Evolutionary conservation across 2,113 vertebrate genomes (phyloP), one percentile per base, ranked within the genome.

Genomic region (Apteryx mantelli): DNA sequence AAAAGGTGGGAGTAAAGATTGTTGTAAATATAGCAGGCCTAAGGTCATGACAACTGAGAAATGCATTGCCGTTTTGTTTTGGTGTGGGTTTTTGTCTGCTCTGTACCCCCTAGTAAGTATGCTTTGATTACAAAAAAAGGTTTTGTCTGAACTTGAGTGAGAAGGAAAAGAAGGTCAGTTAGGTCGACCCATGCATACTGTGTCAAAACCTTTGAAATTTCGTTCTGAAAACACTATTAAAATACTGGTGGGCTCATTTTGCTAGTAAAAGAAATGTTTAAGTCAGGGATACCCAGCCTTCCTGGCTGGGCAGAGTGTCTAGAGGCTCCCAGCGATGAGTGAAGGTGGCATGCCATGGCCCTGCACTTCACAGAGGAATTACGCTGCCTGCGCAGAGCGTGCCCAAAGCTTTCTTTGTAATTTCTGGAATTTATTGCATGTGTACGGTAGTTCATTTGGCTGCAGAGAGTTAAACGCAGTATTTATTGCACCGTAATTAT

Each of bases 191-290:
- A 11, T 60, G 7, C 10, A 6, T 83, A 24, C 40, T 79, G 48
- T 91, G 48, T 75, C 55, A 83, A 84, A 82, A 42, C 30, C 25
- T 88, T 86, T 81, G 68, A 48, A 86, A 64, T 77, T 26, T 36
- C n/a, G 4, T 44, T 36, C 4, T 58, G 78, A 64, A 90, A 75
- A 73, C 7, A 22, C 25, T 22, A 19, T 66, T 46, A 42, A 71
- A 60, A 2, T 2, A 44, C 18, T 78, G 32, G 60, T 64, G 88
- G 26, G 14, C n/a, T 17, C 75, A 2, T 38, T 83, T 93, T 92
- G 42, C 46, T 79, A 64, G 68, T 68, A 53, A 69, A 88, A 63
- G 53, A 42, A 73, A 15, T 2, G 13, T 40, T 85, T 60, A 42
- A 52, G 11, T 65, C 74, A 11, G 9, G 46, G 17, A 11, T 65